A percentile compares a stretch with the other conserved stretches of the same genome.
Evolutionary conservation across 1,140 invertebrate species (phyloP).

Genomic region (Drosophila cardini): DNA sequence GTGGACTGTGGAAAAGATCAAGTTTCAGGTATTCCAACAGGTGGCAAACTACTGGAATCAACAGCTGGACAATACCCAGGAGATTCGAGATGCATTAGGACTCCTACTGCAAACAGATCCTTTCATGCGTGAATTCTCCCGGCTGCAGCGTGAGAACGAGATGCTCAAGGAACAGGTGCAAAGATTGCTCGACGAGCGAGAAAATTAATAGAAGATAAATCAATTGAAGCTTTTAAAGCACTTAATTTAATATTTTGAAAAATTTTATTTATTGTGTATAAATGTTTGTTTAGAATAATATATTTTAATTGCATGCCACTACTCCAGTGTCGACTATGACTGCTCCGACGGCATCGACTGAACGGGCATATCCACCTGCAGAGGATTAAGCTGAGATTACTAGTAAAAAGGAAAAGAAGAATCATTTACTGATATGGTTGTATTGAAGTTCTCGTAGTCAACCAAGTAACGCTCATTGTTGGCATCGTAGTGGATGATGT

Average conservation of each 20-base stretch:
- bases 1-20: slow-evolving; percentile 51
- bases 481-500: slow-evolving; percentile 92
- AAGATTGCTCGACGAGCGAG: slow-evolving; percentile 18
- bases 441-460: slow-evolving; percentile 97
- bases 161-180: slow-evolving; percentile 51
- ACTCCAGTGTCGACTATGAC: slow-evolving; percentile 37
- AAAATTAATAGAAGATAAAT: not conserved
- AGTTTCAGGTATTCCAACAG: slow-evolving; percentile 55
- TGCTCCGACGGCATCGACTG: slow-evolving; percentile 6
- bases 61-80: slow-evolving; percentile 51
- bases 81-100: slow-evolving; percentile 63
- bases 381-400: not conserved
- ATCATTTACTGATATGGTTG: slow-evolving; percentile 86
- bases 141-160: slow-evolving; percentile 68
- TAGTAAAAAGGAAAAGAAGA: not conserved
- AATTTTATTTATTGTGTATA: slow-evolving; percentile 1
- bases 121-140: slow-evolving; percentile 66
- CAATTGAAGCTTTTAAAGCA: not conserved
- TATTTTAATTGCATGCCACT: slow-evolving; percentile 5
- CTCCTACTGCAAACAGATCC: slow-evolving; percentile 60
- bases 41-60: slow-evolving; percentile 51
- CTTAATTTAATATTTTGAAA: not conserved
- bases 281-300: slow-evolving; percentile 9
- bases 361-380: slow-evolving; percentile 65
- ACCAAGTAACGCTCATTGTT: slow-evolving; percentile 95